Evolutionary conservation across 2,797 vertebrate species (phyloP).

Genomic region (Cirrhinus molitorella): DNA sequence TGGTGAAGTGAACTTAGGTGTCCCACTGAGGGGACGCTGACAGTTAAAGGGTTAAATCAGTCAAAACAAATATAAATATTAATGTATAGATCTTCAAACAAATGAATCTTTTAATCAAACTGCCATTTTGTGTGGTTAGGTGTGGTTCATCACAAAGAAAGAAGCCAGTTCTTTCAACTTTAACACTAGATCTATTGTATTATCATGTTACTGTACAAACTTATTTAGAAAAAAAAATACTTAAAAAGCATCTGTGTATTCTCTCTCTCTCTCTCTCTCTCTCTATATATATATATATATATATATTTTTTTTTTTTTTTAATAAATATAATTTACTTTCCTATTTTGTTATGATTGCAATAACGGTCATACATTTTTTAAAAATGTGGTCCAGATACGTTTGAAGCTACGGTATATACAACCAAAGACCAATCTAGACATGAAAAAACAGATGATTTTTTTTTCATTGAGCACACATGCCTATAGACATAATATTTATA

Average conservation of each 20-base stretch:
- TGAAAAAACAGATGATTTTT: constrained; percentile 21
- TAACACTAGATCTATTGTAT: neutral
- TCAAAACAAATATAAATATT: neutral
- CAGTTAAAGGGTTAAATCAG: too few relatives aligned
- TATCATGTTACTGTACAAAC: neutral
- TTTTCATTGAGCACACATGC: constrained; percentile 7
- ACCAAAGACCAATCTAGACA: neutral
- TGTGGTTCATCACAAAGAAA: neutral
- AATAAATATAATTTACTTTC: neutral
- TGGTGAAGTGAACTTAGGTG: too few relatives aligned
- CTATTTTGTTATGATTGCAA: neutral
- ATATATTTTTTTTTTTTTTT: neutral
- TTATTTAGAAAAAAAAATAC: too few relatives aligned
- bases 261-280: too few relatives aligned
- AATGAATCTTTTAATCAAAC: too few relatives aligned
- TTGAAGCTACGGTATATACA: neutral
- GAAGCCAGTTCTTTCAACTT: neutral
- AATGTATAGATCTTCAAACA: neutral
- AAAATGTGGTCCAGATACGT: neutral
- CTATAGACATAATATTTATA: constrained; percentile 15
- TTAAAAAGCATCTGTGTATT: neutral
- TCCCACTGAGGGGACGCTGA: too few relatives aligned
- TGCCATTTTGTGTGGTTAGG: neutral
- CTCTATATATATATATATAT: too few relatives aligned
- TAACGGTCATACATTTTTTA: neutral